Base-by-base conservation (phyloP, 1,140 invertebrate species). In the Drosophila busckii region DNA sequence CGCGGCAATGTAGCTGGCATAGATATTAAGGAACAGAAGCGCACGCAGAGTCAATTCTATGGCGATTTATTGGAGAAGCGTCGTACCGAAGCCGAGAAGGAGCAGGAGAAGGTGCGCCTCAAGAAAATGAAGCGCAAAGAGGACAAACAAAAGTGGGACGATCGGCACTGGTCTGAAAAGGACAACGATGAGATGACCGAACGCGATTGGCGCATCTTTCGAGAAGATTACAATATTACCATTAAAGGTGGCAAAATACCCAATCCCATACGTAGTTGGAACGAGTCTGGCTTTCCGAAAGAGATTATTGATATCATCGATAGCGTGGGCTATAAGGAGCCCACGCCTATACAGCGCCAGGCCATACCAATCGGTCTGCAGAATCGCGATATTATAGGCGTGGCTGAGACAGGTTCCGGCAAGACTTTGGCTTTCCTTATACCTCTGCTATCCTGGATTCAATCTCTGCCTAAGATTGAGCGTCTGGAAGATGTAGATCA, bases 391-490 rank as follows among this genome's bases (percentile, higher is more conserved):
- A 99, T 99, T 70, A 99, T 99, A 84, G 98, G 98, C 88, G 97
- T 99, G 7, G 98, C 98, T 35, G 98, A 99, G 90, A 99, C 98
- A 55, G 96, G 96, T 71, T 98, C 96, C 19, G 98, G 98, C 88
- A 99, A 99, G 91, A 99, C 98, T 0, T 90, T 98, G 12, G 98
- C 98, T 3, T 99, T 99, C 85, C 91, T 99, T 8, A 98, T 99
- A 87, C 98, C 98, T 8, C 87, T 99, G 6, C 89, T 99, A 0
- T 93, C 97, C 12, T 99, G 98, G 98, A 99, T 99, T 87, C 97
- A 97, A 67, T 97, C 95, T 13, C 89, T 99, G 23, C 98, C 98
- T 0, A 99, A 99, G 89, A 96, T 95, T 70, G 97, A 97, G 85
- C 90, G 96, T 35, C 89, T 94, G 41, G 96, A 97, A 88, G 95